Conservation (phyloP, 2,113 vertebrate genomes). For the Tragelaphus buxtoni region DNA sequence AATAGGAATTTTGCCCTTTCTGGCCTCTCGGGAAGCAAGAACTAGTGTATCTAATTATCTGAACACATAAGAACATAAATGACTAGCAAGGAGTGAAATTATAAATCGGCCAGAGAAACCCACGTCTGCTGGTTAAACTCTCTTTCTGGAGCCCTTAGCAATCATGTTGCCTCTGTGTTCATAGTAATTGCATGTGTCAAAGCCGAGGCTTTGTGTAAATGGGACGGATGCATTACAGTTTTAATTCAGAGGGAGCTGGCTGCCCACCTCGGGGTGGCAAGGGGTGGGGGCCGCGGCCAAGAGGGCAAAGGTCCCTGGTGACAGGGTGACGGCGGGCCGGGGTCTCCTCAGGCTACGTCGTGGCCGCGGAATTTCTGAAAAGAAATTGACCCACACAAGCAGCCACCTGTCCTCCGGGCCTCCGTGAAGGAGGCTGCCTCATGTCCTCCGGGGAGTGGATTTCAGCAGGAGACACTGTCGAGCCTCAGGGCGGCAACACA, state of each 20-base stretch:
- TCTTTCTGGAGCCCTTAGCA: conserved; percentile 84
- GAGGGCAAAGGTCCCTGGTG: conserved; percentile 77
- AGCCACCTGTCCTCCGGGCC: conserved; percentile 80
- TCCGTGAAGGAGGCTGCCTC: neutral
- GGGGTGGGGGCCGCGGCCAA: conserved; percentile 81
- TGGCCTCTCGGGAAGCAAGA: conserved; percentile 81
- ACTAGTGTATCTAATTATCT: conserved; percentile 86
- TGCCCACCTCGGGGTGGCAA: conserved; percentile 78
- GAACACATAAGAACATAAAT: conserved; percentile 83
- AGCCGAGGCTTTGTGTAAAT: conserved; percentile 83
- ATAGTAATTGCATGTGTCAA: conserved; percentile 91
- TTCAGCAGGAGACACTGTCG: neutral
- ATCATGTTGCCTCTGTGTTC: conserved; percentile 84
- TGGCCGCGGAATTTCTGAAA: conserved; percentile 86
- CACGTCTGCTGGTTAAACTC: conserved; percentile 86
- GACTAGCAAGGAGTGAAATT: conserved; percentile 85
- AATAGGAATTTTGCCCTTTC: conserved; percentile 80
- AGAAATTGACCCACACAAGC: conserved; percentile 94
- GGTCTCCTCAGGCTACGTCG: conserved; percentile 80
- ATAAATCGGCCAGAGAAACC: conserved; percentile 83
- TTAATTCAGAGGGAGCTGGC: conserved; percentile 87
- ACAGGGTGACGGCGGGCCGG: conserved; percentile 82
- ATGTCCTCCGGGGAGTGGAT: neutral
- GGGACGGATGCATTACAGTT: conserved; percentile 82
- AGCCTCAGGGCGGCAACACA: neutral